Conservation (phyloP, 2,113 vertebrate species). For the Carettochelys insculpta region DNA sequence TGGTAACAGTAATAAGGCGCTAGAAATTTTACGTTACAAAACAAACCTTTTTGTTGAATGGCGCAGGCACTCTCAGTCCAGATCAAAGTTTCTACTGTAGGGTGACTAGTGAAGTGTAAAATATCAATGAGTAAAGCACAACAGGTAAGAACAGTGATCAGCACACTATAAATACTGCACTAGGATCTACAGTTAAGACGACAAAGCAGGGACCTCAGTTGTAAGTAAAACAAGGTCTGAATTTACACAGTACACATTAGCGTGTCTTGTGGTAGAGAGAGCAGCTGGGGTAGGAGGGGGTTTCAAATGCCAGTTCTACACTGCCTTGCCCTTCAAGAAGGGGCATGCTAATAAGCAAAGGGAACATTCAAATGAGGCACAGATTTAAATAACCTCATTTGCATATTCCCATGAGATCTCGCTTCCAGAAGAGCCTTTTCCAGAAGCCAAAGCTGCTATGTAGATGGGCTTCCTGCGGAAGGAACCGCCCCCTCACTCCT, state of each 20-base stretch:
- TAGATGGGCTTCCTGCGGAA: too few relatives aligned
- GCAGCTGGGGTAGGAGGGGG: background rate
- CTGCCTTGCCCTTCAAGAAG: too few relatives aligned
- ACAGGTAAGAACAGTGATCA: constrained; percentile 25
- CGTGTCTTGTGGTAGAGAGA: background rate
- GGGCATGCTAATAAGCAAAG: too few relatives aligned
- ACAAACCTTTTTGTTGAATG: constrained; percentile 33
- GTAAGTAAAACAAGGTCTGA: background rate
- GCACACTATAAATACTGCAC: background rate
- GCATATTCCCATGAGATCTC: too few relatives aligned
- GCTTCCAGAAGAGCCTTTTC: too few relatives aligned
- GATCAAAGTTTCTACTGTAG: constrained; percentile 15
- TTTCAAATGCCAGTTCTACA: too few relatives aligned
- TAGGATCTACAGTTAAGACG: constrained; percentile 18
- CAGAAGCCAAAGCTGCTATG: too few relatives aligned
- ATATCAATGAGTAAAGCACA: constrained; percentile 40
- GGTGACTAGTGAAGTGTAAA: constrained; percentile 28
- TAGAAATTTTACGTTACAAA: constrained; percentile 43
- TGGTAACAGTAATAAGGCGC: constrained; percentile 71
- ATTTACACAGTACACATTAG: constrained; percentile 8
- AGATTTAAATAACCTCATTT: too few relatives aligned
- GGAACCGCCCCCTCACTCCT: too few relatives aligned
- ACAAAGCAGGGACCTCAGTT: constrained; percentile 21
- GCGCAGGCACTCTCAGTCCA: constrained; percentile 58
- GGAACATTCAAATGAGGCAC: too few relatives aligned